Evolutionary conservation across 2,113 vertebrate species (phyloP), one percentile per base, ranked within the genome.

Genomic region (Phalacrocorax pelagicus): DNA sequence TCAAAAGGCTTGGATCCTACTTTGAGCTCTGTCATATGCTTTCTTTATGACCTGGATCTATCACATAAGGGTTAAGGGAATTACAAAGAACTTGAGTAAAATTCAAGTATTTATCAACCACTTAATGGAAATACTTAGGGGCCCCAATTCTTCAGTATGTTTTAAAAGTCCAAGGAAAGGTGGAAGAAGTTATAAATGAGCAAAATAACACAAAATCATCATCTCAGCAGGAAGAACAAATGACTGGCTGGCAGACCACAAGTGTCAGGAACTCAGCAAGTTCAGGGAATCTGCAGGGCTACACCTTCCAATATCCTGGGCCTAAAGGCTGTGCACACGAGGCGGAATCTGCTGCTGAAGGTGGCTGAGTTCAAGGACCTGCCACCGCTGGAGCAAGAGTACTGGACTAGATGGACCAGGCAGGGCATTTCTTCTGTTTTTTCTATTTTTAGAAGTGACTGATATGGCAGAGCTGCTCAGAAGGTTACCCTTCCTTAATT

Each of bases 241-340:
- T 38, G 30, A 40, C 32, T 44, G 24, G 17, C 21, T 42, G 38
- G n/a, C 6, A 51, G 63, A 44, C 7, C 19, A 24, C 46, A 80
- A 55, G 34, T 5, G 20, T 40, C 59, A 61, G 52, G 52, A 44
- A 26, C 38, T 47, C 52, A n/a, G 58, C 58, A 46, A 44, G 44
- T 20, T 22, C 27, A 65, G 51, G 59, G 18, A 38, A 38, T 59
- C 58, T 9, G 10, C 46, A 73, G 34, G 46, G 51, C 46, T 46
- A 23, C 36, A n/a, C 27, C 52, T 66, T 42, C 12, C 18, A 22
- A 4, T 1, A 51, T 7, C 32, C 59, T 2, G 1, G 29, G 51
- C 36, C 15, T 23, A 10, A 15, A 0, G 1, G 42, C 9, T 18
- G 22, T 27, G 58, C 32, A 8, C 49, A 5, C 47, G 1, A 11